Evolutionary conservation across 1,140 invertebrate genomes (phyloP), one percentile per base, ranked within the genome.

Genomic region (Sminthurides bifidus): DNA sequence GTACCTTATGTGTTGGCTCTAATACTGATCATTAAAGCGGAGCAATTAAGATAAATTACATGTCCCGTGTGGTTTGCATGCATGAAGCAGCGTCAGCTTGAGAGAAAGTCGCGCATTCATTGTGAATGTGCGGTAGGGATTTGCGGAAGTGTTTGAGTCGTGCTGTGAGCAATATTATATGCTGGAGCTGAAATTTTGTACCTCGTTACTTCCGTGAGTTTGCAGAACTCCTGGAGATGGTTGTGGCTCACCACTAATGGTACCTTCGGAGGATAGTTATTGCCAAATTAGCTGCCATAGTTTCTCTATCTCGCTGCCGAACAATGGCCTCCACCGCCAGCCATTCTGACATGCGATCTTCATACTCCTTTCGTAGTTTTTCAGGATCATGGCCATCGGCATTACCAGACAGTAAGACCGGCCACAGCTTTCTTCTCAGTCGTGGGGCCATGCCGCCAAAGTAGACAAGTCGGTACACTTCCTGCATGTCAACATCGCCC

Each of bases 321-420:
- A 93, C 87, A 55, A 93, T 92, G 0, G 88, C 88, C 69, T 94
- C 92, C 1, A 94, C 87, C 1, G 86, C 88, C 48, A 91, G 70
- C 92, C 92, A 95, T 68, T 93, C 90, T 0, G 87, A 89, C 87
- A 92, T 90, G 2, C 82, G 87, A 6, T 84, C 83, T 72, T 93
- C 89, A 66, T 91, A 91, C 57, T 81, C 77, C 49, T 82, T 78
- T 61, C 79, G 76, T 54, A 83, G 80, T 57, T 76, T 70, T 66
- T 89, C 83, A 54, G 83, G 76, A 56, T 81, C 76, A 23, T 73
- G 68, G 1, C 86, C 82, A 60, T 83, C 78, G 5, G 70, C 58
- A 10, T 81, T 81, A 66, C 26, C 82, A 80, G 71, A 92, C 10
- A 94, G 71, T 29, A 95, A 74, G 69, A 91, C 93, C 0, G 90